Conservation (phyloP, 2,888 invertebrate genomes). For the Coenonympha glycerion region DNA sequence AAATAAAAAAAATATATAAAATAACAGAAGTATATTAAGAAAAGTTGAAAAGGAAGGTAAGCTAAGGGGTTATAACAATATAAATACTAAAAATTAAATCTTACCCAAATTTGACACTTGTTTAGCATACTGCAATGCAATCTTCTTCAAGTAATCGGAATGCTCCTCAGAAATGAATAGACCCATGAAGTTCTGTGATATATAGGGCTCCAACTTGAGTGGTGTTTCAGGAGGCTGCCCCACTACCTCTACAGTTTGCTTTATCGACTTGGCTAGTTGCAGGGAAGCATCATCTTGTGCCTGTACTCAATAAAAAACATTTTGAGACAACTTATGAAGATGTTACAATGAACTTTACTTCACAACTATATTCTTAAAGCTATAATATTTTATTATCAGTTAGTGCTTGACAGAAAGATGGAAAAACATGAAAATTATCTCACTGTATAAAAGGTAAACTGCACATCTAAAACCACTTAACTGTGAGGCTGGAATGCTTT, state of each 20-base stretch:
- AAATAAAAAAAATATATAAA: conserved; percentile 26
- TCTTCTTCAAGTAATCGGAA: conserved; percentile 85
- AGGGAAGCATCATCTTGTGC: conserved; percentile 84
- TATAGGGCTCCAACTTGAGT: conserved; percentile 85
- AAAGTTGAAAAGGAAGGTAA: too few species aligned
- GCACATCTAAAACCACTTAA: too few species aligned
- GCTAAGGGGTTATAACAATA: not conserved
- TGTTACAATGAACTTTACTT: too few species aligned
- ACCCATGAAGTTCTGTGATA: conserved; percentile 93
- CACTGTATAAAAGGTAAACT: too few species aligned
- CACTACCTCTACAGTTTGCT: conserved; percentile 82
- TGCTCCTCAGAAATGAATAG: conserved; percentile 89
- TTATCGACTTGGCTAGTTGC: conserved; percentile 81
- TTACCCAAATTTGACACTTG: conserved; percentile 85
- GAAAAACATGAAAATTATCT: too few species aligned
- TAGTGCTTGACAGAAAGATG: too few species aligned
- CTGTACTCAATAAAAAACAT: conserved; percentile 50
- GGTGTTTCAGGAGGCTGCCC: conserved; percentile 80
- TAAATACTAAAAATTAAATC: conserved; percentile 36
- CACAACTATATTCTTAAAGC: too few species aligned
- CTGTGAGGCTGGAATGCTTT: too few species aligned
- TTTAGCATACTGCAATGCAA: conserved; percentile 87
- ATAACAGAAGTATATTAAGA: too few species aligned
- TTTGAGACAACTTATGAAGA: too few species aligned
- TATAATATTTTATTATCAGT: too few species aligned